phyloP scores from a whole-genome alignment of 2,888 invertebrate species.

The Tubulanus polymorphus region DNA sequence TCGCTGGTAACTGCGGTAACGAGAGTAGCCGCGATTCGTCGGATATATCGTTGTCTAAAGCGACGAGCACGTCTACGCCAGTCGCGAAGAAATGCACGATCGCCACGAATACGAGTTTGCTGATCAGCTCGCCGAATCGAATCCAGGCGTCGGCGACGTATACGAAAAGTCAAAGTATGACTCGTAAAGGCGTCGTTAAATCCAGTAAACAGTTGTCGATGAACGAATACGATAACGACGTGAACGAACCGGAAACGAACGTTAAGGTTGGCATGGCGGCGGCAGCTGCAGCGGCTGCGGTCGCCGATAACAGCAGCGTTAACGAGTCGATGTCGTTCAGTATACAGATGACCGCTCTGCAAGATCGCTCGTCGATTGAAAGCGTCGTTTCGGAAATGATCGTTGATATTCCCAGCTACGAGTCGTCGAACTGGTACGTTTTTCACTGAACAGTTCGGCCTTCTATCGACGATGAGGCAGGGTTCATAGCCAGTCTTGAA shows the following conservation, averaged over 20 bases:
- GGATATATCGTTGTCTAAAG: background rate
- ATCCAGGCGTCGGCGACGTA: background rate
- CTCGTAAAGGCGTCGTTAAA: too few relatives aligned
- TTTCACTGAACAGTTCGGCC: too few relatives aligned
- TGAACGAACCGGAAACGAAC: too few relatives aligned
- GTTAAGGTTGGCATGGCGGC: background rate
- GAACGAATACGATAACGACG: too few relatives aligned
- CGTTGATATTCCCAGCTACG: slow-evolving; percentile 45
- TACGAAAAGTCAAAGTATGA: background rate
- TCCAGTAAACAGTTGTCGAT: background rate
- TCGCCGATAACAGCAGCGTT: background rate
- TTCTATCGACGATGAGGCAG: too few relatives aligned
- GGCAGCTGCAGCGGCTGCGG: background rate
- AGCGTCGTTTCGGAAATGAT: slow-evolving; percentile 43
- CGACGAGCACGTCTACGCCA: background rate
- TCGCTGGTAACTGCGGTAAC: background rate
- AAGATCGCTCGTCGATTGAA: slow-evolving; percentile 37
- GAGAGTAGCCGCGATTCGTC: background rate
- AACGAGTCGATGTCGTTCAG: background rate
- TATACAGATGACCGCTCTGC: slow-evolving; percentile 19
- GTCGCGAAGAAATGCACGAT: slow-evolving; percentile 5
- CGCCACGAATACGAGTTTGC: slow-evolving; percentile 7
- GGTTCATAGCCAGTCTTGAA: too few relatives aligned
- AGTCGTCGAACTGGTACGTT: too few relatives aligned
- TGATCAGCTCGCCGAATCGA: background rate